These are phyloP conservation scores for Peromyscus leucopus DNA, from an alignment of 2,113 vertebrate genomes.

Conservation along the genomic window DNA sequence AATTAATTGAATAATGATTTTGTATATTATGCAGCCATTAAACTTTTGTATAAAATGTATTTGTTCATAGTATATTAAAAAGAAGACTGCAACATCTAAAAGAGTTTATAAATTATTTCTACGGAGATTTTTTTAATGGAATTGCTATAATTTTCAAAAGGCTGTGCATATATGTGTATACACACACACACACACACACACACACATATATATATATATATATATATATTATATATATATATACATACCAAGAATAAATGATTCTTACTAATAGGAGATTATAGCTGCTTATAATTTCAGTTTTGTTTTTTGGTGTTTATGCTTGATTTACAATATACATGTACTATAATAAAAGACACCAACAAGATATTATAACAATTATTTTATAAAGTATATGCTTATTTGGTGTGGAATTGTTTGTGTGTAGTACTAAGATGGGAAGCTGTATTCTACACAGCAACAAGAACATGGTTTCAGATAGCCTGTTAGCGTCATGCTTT, in stretches of 20 bases:
- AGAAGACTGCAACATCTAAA: neutral
- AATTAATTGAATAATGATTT: neutral
- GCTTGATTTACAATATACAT: neutral
- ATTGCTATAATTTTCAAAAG: neutral
- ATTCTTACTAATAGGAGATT: neutral
- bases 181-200: neutral
- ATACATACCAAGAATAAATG: neutral
- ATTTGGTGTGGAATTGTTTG: neutral
- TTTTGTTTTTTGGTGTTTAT: constrained; percentile 19
- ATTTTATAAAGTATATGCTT: neutral
- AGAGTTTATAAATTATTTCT: neutral
- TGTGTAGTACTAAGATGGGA: neutral
- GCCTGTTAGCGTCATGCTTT: neutral
- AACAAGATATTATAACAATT: neutral
- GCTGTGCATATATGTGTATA: neutral
- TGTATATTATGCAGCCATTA: neutral
- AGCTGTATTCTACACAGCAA: neutral
- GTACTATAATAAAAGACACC: constrained; percentile 8
- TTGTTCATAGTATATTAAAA: neutral
- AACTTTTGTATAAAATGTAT: neutral
- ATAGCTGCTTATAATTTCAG: constrained; percentile 16
- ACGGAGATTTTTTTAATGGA: neutral
- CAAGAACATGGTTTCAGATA: neutral
- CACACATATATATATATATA: neutral
- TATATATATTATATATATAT: neutral